phyloP scores from a whole-genome alignment of 2,888 invertebrate genomes.

The Nephrotoma flavescens region DNA sequence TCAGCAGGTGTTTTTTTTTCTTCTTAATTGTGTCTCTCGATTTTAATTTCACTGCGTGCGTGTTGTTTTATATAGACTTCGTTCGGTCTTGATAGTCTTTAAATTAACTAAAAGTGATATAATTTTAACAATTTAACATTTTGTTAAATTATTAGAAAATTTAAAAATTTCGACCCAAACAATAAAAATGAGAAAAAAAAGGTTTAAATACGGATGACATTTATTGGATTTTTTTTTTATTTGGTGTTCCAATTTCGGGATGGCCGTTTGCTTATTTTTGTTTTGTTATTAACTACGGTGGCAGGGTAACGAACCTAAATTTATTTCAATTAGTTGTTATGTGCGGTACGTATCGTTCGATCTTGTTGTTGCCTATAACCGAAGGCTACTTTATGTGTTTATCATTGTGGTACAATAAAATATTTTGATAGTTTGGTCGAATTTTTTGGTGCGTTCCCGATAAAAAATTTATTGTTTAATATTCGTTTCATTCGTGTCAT shows the following conservation, averaged over 20 bases:
- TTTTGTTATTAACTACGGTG: too few species aligned
- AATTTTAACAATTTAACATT: not conserved
- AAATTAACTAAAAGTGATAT: not conserved
- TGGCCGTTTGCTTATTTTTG: not conserved
- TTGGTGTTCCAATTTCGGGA: not conserved
- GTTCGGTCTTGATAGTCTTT: not conserved
- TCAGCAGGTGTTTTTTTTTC: not conserved
- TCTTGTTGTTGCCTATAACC: too few species aligned
- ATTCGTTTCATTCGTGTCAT: too few species aligned
- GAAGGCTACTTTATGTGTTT: too few species aligned
- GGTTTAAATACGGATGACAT: not conserved
- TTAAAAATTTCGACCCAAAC: not conserved
- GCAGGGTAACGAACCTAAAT: too few species aligned
- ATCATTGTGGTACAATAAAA: too few species aligned
- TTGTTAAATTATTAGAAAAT: not conserved
- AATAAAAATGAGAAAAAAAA: not conserved
- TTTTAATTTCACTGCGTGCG: not conserved
- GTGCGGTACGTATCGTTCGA: too few species aligned
- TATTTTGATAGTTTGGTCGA: too few species aligned
- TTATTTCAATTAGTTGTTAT: too few species aligned
- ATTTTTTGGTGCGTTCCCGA: too few species aligned
- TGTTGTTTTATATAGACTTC: not conserved
- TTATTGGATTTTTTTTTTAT: not conserved
- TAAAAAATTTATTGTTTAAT: too few species aligned
- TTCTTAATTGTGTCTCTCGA: not conserved